These are phyloP conservation scores for Trematocara nigrifrons DNA, from an alignment of 2,113 vertebrate genomes.

Conservation along the genomic window DNA sequence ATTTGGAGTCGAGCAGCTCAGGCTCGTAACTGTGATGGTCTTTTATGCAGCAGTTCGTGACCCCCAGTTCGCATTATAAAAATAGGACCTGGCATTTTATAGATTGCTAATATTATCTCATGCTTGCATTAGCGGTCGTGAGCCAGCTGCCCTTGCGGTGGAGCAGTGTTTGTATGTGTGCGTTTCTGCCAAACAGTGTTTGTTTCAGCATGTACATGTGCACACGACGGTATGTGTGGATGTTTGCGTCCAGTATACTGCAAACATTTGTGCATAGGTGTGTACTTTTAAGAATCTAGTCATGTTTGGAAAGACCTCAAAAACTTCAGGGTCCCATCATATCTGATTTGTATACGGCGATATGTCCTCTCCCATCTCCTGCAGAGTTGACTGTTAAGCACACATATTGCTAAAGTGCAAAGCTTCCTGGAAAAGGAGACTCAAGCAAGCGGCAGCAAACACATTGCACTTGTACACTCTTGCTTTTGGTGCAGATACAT, in stretches of 20 bases:
- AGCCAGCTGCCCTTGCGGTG: constrained; percentile 11
- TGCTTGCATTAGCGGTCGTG: constrained; percentile 46
- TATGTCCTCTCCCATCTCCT: constrained; percentile 1
- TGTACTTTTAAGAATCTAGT: constrained; percentile 1
- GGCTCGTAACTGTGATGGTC: constrained; percentile 38
- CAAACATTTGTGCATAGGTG: neutral
- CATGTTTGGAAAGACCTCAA: neutral
- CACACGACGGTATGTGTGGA: neutral
- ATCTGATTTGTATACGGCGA: neutral
- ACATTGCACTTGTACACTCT: neutral
- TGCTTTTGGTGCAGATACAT: neutral
- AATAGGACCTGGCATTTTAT: constrained; percentile 58
- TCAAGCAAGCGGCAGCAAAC: neutral
- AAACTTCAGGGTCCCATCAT: neutral
- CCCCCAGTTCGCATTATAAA: constrained; percentile 46
- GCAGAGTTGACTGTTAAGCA: neutral
- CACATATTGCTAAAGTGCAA: neutral
- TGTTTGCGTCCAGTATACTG: constrained; percentile 3
- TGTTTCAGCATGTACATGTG: neutral
- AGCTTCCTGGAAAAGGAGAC: neutral
- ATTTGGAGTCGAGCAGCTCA: constrained; percentile 44
- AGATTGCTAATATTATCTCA: constrained; percentile 53
- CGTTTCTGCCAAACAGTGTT: neutral
- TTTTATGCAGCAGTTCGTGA: constrained; percentile 62
- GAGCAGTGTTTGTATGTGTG: neutral